Evolutionary conservation across 2,888 invertebrate species (phyloP), one percentile per base, ranked within the genome.

Genomic region (Meghimatium bilineatum): DNA sequence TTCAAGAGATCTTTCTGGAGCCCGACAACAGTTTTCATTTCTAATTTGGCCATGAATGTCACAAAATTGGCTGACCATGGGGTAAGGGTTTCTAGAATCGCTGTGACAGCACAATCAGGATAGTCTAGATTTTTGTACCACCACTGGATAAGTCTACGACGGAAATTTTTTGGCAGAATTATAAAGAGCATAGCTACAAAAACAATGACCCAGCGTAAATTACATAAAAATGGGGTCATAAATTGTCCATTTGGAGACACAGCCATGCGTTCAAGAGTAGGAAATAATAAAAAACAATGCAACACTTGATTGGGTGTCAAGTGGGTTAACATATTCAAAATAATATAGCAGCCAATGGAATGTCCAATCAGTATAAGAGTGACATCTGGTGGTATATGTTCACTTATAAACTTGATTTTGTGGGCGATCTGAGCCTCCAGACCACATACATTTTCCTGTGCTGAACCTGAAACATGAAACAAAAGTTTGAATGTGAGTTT

Each of bases 301-400:
- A 87, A 71, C 32, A 95, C 94, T 87, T 85, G 79, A 44, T n/a
- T 63, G 38, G 90, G 85, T 29, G 91, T 87, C 38, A 94, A 88
- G 34, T 89, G 94, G 88, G 96, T 95, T 49, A 97, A 91, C 77
- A 97, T 92, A 91, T 97, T 96, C 83, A 97, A 92, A 86, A 96
- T 95, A 91, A 97, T 96, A 95, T 97, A 97, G 80, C 96, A 95
- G 6, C 98, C 98, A 91, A 98, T 97, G 0, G 98, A 98, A 94
- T 98, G 98, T 1, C 97, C 97, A 88, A 98, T 95, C 66, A 98
- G 94, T 93, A 97, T 96, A 67, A 98, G 87, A 38, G 87, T 88
- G 26, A 96, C 95, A 90, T 95, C 94, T 87, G 95, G 93, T 82
- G 97, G 96, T 87, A 97, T 95, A 91, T 95, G 95, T 88, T 95